Conservation (phyloP, 2,888 invertebrate genomes). For the Malacosoma neustria region DNA sequence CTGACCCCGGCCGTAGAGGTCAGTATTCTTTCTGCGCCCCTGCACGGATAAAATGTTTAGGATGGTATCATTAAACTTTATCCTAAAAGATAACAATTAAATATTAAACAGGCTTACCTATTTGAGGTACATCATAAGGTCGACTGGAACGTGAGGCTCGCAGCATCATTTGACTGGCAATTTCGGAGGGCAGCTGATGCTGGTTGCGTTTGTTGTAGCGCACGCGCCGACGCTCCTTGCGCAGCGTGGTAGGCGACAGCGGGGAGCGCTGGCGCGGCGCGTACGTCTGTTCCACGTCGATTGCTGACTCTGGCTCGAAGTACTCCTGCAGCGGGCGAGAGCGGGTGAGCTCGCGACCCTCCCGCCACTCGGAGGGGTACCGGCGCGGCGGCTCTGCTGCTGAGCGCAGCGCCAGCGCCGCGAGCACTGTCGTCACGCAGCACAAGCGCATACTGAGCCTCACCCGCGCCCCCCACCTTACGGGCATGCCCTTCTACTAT, state of each 20-base stretch:
- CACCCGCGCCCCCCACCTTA: slow-evolving; percentile 50
- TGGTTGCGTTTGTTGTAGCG: slow-evolving; percentile 50
- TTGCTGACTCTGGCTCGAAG: slow-evolving; percentile 47
- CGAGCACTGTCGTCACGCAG: slow-evolving; percentile 54
- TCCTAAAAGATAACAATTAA: no score
- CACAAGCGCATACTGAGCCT: slow-evolving; percentile 59
- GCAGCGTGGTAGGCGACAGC: slow-evolving; percentile 35
- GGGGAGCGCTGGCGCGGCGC: slow-evolving; percentile 33
- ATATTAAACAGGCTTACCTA: slow-evolving; percentile 83
- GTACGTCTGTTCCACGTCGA: slow-evolving; percentile 22
- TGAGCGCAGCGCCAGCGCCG: slow-evolving; percentile 57
- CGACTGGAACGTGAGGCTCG: slow-evolving; percentile 83
- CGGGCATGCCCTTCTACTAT: slow-evolving; percentile 55
- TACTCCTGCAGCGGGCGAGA: slow-evolving; percentile 52
- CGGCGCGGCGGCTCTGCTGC: slow-evolving; percentile 55
- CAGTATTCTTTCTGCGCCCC: no score
- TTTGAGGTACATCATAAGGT: slow-evolving; percentile 90
- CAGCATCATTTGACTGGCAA: slow-evolving; percentile 86
- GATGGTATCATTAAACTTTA: no score
- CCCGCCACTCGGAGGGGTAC: slow-evolving; percentile 48
- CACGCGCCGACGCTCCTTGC: slow-evolving; percentile 49
- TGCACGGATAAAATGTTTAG: no score
- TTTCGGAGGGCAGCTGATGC: slow-evolving; percentile 65
- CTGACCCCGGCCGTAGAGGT: no score
- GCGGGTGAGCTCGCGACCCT: slow-evolving; percentile 38